Percentiles rank a stretch among this genome's conserved stretches.
Conservation (phyloP, 2,888 invertebrate species). For the Hirtodrosophila confusa region DNA sequence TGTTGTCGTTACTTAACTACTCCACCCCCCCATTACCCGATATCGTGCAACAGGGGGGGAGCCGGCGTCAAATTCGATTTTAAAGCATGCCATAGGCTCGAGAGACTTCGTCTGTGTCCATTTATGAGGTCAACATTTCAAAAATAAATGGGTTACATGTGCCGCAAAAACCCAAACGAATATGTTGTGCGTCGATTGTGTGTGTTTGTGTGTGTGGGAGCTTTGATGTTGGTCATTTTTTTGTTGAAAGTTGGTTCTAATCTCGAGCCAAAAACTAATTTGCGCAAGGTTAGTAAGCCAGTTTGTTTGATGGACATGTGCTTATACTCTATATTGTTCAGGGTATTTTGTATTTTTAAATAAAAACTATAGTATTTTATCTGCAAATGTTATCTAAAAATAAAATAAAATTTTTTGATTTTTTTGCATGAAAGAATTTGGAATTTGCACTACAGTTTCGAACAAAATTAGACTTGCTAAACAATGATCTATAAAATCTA, state of each 20-base stretch:
- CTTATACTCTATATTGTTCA: constrained; percentile 15
- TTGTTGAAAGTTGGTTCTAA: constrained; percentile 22
- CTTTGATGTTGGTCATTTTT: constrained; percentile 8
- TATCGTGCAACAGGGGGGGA: background rate
- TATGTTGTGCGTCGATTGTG: background rate
- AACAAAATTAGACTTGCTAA: no score
- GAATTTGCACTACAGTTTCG: no score
- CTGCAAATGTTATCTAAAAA: no score
- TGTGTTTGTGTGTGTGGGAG: constrained; percentile 11
- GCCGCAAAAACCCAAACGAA: constrained; percentile 30
- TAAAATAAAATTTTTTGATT: no score
- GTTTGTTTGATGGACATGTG: constrained; percentile 18
- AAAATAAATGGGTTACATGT: constrained; percentile 75
- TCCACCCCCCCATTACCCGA: constrained; percentile 21
- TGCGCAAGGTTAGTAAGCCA: constrained; percentile 55
- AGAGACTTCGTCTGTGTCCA: constrained; percentile 39
- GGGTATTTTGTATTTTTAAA: background rate
- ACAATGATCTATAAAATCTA: no score
- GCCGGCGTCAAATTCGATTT: constrained; percentile 43
- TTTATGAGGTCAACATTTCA: constrained; percentile 76
- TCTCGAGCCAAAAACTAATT: constrained; percentile 30
- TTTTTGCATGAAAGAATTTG: no score
- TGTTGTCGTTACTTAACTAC: constrained; percentile 49
- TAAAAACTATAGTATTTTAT: no score
- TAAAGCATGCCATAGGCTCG: constrained; percentile 61